Base-by-base conservation (phyloP, 2,797 vertebrate species). In the Muscicapa comitata region DNA sequence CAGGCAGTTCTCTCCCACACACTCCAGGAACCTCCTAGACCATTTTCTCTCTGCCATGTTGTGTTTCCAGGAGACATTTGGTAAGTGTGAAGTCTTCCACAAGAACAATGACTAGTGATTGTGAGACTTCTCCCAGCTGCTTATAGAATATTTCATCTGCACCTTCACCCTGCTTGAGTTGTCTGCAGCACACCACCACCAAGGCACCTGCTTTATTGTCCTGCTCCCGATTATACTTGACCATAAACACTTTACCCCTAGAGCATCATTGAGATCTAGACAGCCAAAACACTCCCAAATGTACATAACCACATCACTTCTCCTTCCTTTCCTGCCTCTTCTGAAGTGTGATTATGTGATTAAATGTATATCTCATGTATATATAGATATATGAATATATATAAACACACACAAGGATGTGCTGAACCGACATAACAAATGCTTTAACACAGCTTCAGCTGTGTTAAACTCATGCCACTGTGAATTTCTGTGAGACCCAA, bases 181-280 rank as follows among this genome's bases (percentile, higher is more conserved):
- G 5, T n/a, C 31, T 67, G 9, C 35, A 40, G 19, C 37, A 73
- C 16, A 31, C 18, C 40, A 37, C 18, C 47, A 53, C 38, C 13
- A 38, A 14, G 13, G 13, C 38, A 38, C 24, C 31, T 88, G n/a
- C 21, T 61, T 45, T 65, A 43, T 12, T 47, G 23, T 7, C 48
- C 28, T 54, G 54, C 21, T 4, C 6, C 9, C 0, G 0, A 12
- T n/a, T 40, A 45, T 14, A 11, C 20, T 58, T 57, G n/a, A 10
- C 16, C 29, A 25, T 70, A 68, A 86, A 63, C 37, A 26, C 26
- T 66, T 42, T 31, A 57, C 26, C 29, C 24, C 20, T 25, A 40
- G 11, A 70, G 9, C 48, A 77, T 47, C 21, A 35, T 51, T 31
- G 65, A 70, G 14, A 17, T 76, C 26, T 47, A 58, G 38, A 47